Percentiles rank a stretch among this genome's conserved stretches.
phyloP scores from a whole-genome alignment of 2,888 invertebrate species.

The Lapara coniferarum region DNA sequence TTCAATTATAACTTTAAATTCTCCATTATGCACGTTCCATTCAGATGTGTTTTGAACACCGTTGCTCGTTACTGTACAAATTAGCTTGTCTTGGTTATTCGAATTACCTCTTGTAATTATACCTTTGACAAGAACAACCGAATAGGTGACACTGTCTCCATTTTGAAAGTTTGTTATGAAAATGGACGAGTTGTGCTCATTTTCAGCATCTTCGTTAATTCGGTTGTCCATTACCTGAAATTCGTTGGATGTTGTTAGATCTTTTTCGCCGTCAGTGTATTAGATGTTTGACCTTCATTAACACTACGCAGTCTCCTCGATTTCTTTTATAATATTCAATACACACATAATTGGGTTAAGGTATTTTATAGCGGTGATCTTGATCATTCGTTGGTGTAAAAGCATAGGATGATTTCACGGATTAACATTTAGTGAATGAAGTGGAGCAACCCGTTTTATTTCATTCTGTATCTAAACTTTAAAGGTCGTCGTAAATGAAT shows the following conservation, averaged over 20 bases:
- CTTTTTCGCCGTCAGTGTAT: constrained; percentile 33
- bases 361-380: constrained; percentile 26
- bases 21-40: constrained; percentile 86
- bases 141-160: constrained; percentile 84
- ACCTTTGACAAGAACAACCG: constrained; percentile 85
- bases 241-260: constrained; percentile 46
- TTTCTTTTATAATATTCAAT: constrained; percentile 51
- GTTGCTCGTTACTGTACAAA: constrained; percentile 69
- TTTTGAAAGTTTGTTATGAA: constrained; percentile 85
- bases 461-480: constrained; percentile 50
- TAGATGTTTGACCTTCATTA: constrained; percentile 52
- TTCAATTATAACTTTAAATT: constrained; percentile 88
- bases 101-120: constrained; percentile 76
- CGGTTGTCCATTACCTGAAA: constrained; percentile 83
- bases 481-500: constrained; percentile 71
- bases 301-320: constrained; percentile 48
- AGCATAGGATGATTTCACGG: constrained; percentile 32
- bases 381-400: constrained; percentile 15
- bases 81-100: constrained; percentile 69
- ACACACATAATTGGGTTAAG: constrained; percentile 57
- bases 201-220: constrained; percentile 69
- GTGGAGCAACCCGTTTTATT: constrained; percentile 52
- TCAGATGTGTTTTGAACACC: constrained; percentile 69
- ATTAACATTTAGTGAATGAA: constrained; percentile 39
- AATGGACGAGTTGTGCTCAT: constrained; percentile 73